phyloP scores from a whole-genome alignment of 2,113 vertebrate species.

The Tyto alba region DNA sequence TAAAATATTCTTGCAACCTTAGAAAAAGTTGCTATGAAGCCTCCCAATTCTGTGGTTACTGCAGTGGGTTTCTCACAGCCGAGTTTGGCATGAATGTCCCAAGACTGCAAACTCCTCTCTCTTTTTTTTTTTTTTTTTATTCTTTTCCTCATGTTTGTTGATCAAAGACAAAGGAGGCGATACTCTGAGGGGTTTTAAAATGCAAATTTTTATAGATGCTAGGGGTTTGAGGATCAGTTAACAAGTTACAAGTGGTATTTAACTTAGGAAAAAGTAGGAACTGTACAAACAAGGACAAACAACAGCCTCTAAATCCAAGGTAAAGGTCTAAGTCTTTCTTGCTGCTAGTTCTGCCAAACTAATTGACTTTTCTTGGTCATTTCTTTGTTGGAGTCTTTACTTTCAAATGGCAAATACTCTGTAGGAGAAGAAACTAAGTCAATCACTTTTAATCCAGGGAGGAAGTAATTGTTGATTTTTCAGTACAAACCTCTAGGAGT shows the following conservation, averaged over 20 bases:
- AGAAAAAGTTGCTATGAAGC: background rate
- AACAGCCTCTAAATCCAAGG: background rate
- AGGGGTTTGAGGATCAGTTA: background rate
- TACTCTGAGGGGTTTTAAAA: background rate
- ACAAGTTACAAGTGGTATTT: background rate
- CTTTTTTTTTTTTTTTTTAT: background rate
- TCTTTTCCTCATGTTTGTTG: background rate
- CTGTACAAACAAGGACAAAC: background rate
- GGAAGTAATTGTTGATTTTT: background rate
- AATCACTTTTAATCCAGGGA: background rate
- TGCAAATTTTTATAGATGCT: background rate
- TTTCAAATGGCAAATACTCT: background rate
- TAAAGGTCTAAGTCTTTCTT: background rate
- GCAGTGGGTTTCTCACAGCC: background rate
- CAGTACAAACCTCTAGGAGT: background rate
- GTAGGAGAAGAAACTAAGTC: background rate
- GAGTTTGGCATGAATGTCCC: background rate
- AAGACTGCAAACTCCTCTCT: background rate
- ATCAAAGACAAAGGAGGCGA: background rate
- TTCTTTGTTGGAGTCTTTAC: background rate
- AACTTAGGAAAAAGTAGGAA: background rate
- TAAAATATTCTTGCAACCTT: background rate
- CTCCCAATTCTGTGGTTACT: background rate
- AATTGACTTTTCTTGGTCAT: background rate
- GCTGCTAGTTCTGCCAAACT: background rate